These are phyloP conservation scores for Danaus melanippus DNA, from an alignment of 1,140 invertebrate genomes.

Conservation along the genomic window DNA sequence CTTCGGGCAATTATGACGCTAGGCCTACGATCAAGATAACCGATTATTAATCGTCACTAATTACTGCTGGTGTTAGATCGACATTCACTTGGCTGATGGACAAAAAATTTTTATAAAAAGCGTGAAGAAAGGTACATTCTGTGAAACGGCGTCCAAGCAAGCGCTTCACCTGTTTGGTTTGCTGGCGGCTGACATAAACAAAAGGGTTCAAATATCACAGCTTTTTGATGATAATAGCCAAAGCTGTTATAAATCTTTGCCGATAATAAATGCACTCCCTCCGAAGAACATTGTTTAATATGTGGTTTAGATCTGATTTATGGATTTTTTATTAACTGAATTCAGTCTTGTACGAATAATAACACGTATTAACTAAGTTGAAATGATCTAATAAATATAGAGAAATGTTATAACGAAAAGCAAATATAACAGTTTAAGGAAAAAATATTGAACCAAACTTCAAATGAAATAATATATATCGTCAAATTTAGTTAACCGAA, in stretches of 20 bases:
- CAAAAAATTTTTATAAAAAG: slow-evolving; percentile 62
- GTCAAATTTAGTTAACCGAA: no score
- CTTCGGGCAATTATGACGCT: slow-evolving; percentile 54
- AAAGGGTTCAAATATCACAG: slow-evolving; percentile 70
- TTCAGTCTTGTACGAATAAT: no score
- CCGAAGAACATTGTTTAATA: slow-evolving; percentile 49
- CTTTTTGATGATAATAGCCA: slow-evolving; percentile 60
- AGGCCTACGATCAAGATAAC: slow-evolving; percentile 61
- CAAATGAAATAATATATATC: no score
- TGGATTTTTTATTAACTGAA: slow-evolving; percentile 18
- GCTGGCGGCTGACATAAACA: slow-evolving; percentile 58
- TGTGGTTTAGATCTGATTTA: slow-evolving; percentile 57
- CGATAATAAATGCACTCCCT: slow-evolving; percentile 64
- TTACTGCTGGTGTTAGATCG: slow-evolving; percentile 70
- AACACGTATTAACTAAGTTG: no score
- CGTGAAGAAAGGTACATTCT: slow-evolving; percentile 62
- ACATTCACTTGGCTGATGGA: slow-evolving; percentile 48
- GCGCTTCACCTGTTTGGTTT: slow-evolving; percentile 65
- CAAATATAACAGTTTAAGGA: no score
- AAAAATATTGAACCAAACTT: no score
- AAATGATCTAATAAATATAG: no score
- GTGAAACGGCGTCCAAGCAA: slow-evolving; percentile 25
- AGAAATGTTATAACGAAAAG: no score
- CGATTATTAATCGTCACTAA: slow-evolving; percentile 70
- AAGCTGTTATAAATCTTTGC: slow-evolving; percentile 57